Evolutionary conservation across 2,888 invertebrate genomes (phyloP).

Genomic region (Ischnura elegans): DNA sequence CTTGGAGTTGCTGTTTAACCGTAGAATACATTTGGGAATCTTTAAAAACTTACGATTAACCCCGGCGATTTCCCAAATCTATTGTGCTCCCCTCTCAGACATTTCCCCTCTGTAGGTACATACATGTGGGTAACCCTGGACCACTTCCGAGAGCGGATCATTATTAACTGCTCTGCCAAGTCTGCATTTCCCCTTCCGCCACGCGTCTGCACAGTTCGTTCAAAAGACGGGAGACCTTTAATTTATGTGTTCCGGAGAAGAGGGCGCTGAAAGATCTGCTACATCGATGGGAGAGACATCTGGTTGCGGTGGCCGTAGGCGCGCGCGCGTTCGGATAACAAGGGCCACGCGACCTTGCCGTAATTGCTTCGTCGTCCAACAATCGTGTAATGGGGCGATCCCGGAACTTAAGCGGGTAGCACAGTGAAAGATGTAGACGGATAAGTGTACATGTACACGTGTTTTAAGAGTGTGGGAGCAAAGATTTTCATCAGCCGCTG

Average conservation of each 20-base stretch:
- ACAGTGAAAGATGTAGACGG: neutral
- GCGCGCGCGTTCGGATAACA: conserved; percentile 5
- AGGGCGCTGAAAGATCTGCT: neutral
- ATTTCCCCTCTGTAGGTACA: neutral
- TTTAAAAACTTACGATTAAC: neutral
- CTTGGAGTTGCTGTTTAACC: neutral
- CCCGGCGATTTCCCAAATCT: neutral
- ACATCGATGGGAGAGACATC: conserved; percentile 39
- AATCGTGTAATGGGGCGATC: neutral
- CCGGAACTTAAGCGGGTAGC: neutral
- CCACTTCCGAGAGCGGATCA: neutral
- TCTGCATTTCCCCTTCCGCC: neutral
- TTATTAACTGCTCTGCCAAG: conserved; percentile 14
- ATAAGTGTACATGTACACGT: neutral
- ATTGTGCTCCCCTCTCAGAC: neutral
- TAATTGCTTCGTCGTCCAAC: conserved; percentile 44
- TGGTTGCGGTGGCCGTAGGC: conserved; percentile 32
- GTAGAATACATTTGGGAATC: neutral
- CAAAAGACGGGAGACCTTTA: neutral
- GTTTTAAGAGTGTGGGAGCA: neutral
- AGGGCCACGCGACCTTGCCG: conserved; percentile 58
- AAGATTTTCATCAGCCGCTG: neutral
- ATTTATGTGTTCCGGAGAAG: neutral
- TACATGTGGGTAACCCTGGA: neutral
- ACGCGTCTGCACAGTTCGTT: neutral